Percentiles rank a stretch among this genome's conserved stretches.
Evolutionary conservation across 2,797 vertebrate genomes (phyloP).

Genomic region (Sorex maritimensis): DNA sequence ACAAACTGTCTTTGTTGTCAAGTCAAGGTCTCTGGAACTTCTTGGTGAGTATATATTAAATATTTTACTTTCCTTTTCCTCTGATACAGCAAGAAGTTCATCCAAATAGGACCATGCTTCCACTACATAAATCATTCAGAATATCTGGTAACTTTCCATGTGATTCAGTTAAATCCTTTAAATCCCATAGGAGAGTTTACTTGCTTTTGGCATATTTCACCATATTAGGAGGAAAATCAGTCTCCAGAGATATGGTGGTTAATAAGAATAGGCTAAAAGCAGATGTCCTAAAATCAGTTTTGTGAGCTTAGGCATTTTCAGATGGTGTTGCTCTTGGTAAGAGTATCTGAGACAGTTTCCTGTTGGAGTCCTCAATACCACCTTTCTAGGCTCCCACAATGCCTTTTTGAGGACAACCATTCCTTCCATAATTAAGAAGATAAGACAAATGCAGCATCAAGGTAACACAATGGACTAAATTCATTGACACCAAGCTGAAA

Average conservation of each 20-base stretch:
- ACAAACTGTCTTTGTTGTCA: conserved; percentile 34
- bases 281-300: conserved; percentile 71
- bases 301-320: conserved; percentile 70
- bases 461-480: neutral
- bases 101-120: conserved; percentile 81
- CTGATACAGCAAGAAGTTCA: conserved; percentile 81
- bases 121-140: conserved; percentile 82
- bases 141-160: conserved; percentile 84
- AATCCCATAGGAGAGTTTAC: conserved; percentile 80
- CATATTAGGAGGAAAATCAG: conserved; percentile 83
- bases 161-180: conserved; percentile 83
- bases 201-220: conserved; percentile 84
- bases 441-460: conserved; percentile 5
- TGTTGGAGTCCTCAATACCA: neutral
- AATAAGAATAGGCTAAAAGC: conserved; percentile 71
- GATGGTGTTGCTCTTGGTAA: conserved; percentile 75
- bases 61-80: conserved; percentile 77
- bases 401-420: conserved; percentile 33
- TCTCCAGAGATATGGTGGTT: conserved; percentile 75
- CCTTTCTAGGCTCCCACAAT: neutral
- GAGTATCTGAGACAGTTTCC: conserved; percentile 44
- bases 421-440: conserved; percentile 36
- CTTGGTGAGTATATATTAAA: conserved; percentile 70
- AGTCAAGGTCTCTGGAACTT: conserved; percentile 61
- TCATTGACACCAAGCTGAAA: neutral